Percentiles rank a stretch among this genome's conserved stretches.
Evolutionary conservation across 2,888 invertebrate genomes (phyloP).

Genomic region (Epicampocera succincta): DNA sequence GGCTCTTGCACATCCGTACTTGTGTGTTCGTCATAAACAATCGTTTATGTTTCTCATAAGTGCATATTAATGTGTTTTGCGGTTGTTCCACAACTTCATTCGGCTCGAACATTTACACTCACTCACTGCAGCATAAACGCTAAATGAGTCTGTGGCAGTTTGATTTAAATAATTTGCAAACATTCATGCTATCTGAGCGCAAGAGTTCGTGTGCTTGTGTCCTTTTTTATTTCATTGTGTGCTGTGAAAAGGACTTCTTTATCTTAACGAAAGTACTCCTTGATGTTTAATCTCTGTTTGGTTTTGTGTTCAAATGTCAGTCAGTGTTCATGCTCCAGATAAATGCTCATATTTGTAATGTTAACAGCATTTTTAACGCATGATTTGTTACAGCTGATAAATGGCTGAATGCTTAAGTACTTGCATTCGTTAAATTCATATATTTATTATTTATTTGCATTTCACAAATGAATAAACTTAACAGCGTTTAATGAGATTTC

Average conservation of each 20-base stretch:
- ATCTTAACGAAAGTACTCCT: constrained; percentile 71
- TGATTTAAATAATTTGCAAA: constrained; percentile 38
- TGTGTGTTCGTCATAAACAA: constrained; percentile 68
- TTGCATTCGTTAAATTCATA: constrained; percentile 16
- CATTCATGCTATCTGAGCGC: constrained; percentile 11
- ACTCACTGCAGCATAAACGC: constrained; percentile 4
- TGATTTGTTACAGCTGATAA: constrained; percentile 57
- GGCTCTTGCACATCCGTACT: background rate
- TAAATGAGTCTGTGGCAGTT: constrained; percentile 54
- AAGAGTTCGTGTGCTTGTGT: background rate
- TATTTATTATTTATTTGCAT: constrained; percentile 21
- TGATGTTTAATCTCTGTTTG: constrained; percentile 58
- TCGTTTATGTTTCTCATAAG: constrained; percentile 70
- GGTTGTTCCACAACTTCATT: constrained; percentile 62
- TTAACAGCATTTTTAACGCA: constrained; percentile 55
- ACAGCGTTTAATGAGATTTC: background rate
- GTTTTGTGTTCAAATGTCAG: constrained; percentile 27
- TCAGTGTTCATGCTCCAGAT: constrained; percentile 21
- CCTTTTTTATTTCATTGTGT: constrained; percentile 45
- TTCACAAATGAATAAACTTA: constrained; percentile 16
- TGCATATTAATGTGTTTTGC: constrained; percentile 65
- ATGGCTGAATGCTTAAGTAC: constrained; percentile 19
- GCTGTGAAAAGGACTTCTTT: constrained; percentile 66
- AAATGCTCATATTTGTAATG: constrained; percentile 32
- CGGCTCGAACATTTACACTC: constrained; percentile 5